Evolutionary conservation across 2,888 invertebrate species (phyloP).

Genomic region (Callosobruchus maculatus): DNA sequence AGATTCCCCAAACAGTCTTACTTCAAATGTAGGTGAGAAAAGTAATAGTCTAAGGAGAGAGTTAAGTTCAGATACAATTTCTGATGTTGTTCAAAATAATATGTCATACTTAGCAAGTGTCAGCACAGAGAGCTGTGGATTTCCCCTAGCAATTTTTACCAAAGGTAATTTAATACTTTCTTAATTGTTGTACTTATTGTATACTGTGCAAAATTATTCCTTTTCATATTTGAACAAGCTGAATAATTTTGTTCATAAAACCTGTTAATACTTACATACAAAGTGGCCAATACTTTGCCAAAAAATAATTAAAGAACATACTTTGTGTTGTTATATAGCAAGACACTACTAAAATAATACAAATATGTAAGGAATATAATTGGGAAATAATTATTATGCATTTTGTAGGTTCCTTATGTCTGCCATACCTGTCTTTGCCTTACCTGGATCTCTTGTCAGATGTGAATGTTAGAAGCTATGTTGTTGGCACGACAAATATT

Average conservation of each 20-base stretch:
- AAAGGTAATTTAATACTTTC: constrained; percentile 19
- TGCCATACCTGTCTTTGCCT: constrained; percentile 93
- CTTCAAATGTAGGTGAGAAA: constrained; percentile 26
- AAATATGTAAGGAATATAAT: no score
- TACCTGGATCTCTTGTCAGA: constrained; percentile 90
- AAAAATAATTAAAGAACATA: no score
- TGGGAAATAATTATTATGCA: not conserved
- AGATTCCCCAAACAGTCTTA: constrained; percentile 4
- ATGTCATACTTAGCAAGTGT: constrained; percentile 63
- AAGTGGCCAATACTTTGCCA: no score
- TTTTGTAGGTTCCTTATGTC: constrained; percentile 75
- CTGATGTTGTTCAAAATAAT: constrained; percentile 58
- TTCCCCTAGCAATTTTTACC: constrained; percentile 61
- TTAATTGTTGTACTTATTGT: no score
- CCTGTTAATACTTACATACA: no score
- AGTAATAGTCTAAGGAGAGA: constrained; percentile 64
- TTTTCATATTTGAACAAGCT: no score
- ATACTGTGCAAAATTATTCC: no score
- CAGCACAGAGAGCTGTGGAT: constrained; percentile 73
- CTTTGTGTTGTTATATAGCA: no score
- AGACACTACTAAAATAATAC: no score
- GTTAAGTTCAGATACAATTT: constrained; percentile 62
- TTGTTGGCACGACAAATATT: constrained; percentile 98
- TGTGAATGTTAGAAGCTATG: constrained; percentile 78
- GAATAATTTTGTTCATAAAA: no score